These are phyloP conservation scores for Morinoia aosen DNA, from an alignment of 2,888 invertebrate genomes.

Conservation along the genomic window DNA sequence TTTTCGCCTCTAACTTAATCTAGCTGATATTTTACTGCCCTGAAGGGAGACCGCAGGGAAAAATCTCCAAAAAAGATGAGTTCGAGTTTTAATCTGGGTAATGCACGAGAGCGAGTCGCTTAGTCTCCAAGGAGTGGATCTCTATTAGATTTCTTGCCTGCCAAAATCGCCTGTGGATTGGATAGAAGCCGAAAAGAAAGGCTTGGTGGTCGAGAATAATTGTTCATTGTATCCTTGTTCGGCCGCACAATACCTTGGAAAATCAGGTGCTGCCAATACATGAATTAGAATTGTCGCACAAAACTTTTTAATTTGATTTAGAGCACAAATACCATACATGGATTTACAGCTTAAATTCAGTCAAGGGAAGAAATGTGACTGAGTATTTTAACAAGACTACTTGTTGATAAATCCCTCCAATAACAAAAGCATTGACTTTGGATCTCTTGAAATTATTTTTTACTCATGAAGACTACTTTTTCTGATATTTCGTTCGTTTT, in stretches of 20 bases:
- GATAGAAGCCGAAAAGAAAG: not conserved
- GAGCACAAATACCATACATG: not conserved
- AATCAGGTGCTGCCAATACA: not conserved
- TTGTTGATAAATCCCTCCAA: no score
- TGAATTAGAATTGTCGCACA: not conserved
- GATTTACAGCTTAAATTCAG: not conserved
- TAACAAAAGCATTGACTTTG: no score
- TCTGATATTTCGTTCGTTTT: no score
- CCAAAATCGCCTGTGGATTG: slow-evolving; percentile 12
- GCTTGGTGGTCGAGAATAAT: not conserved
- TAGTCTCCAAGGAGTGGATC: slow-evolving; percentile 32
- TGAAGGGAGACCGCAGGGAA: slow-evolving; percentile 23
- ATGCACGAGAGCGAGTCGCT: not conserved
- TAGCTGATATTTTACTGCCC: slow-evolving; percentile 7
- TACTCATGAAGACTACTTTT: no score
- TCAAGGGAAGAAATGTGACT: not conserved
- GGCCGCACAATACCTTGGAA: not conserved
- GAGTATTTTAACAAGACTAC: not conserved
- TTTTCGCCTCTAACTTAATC: slow-evolving; percentile 18
- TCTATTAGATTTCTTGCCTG: slow-evolving; percentile 19
- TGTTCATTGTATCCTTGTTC: not conserved
- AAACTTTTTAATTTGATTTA: not conserved
- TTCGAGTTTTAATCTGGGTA: slow-evolving; percentile 37
- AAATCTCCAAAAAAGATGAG: slow-evolving; percentile 16
- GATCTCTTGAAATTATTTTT: no score